Conservation (phyloP, 2,888 invertebrate species). For the Watsonalla cultraria region DNA sequence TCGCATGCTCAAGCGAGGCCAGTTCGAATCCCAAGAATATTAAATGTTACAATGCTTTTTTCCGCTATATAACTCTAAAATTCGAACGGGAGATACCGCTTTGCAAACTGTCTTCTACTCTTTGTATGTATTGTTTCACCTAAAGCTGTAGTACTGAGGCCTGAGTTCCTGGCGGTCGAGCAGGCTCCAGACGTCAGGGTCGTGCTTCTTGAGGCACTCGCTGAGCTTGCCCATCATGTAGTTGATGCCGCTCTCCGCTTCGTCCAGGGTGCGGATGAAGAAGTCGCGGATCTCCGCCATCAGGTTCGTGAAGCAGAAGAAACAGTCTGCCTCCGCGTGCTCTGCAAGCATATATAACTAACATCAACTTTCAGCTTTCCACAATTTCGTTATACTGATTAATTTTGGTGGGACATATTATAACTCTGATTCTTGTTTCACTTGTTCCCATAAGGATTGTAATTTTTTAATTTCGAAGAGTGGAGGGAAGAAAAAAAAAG, state of each 20-base stretch:
- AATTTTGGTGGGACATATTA: too few species aligned
- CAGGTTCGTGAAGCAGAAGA: conserved; percentile 98
- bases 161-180: conserved; percentile 91
- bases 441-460: too few species aligned
- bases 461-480: too few species aligned
- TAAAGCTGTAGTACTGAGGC: conserved; percentile 97
- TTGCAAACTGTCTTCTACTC: too few species aligned
- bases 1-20: too few species aligned
- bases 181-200: conserved; percentile 86
- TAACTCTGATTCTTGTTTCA: too few species aligned
- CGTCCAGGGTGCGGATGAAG: conserved; percentile 97
- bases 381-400: too few species aligned
- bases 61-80: too few species aligned
- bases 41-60: not conserved
- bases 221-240: conserved; percentile 92
- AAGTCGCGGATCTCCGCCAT: conserved; percentile 99
- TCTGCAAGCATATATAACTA: conserved; percentile 70
- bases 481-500: too few species aligned
- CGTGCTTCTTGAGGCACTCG: conserved; percentile 86
- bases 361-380: not conserved
- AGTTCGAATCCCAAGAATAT: too few species aligned
- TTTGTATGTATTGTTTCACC: conserved; percentile 62
- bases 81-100: too few species aligned
- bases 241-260: conserved; percentile 94
- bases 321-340: conserved; percentile 97